A percentile compares a stretch with the other conserved stretches of the same genome.
Evolutionary conservation across 2,113 vertebrate species (phyloP).

Genomic region (Osmerus eperlanus): DNA sequence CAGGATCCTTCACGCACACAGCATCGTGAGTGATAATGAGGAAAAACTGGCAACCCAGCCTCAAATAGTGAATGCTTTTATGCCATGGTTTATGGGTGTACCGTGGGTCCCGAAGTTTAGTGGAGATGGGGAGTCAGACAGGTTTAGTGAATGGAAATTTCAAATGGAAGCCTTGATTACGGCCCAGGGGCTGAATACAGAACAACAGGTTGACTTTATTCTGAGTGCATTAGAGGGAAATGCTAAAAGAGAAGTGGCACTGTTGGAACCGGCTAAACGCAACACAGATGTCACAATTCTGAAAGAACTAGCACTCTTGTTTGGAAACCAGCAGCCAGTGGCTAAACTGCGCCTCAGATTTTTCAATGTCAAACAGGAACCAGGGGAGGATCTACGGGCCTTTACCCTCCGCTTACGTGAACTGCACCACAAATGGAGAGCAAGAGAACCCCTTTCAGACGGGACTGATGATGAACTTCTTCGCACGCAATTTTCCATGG

Average conservation of each 20-base stretch:
- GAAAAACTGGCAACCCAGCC: too few relatives aligned
- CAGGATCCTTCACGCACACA: neutral
- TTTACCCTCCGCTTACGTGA: neutral
- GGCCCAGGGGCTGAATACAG: too few relatives aligned
- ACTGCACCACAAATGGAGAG: neutral
- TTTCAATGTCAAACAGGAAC: slow-evolving; percentile 2
- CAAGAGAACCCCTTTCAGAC: neutral
- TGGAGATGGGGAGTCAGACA: neutral
- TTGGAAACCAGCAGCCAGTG: neutral
- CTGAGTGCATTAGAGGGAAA: neutral
- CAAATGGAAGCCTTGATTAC: neutral
- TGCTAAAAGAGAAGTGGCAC: neutral
- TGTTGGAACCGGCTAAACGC: neutral
- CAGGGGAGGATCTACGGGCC: neutral
- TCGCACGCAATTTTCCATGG: neutral
- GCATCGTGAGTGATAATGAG: too few relatives aligned
- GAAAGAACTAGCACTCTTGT: neutral
- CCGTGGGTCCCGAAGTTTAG: neutral
- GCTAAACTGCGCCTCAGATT: neutral
- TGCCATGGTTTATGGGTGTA: neutral
- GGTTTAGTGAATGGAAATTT: neutral
- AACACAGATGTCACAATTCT: neutral
- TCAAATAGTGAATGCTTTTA: neutral
- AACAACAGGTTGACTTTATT: too few relatives aligned
- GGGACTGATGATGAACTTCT: neutral